Percentiles rank a stretch among this genome's conserved stretches.
These are phyloP conservation scores for Diprion similis DNA, from an alignment of 1,140 invertebrate species.

Conservation along the genomic window DNA sequence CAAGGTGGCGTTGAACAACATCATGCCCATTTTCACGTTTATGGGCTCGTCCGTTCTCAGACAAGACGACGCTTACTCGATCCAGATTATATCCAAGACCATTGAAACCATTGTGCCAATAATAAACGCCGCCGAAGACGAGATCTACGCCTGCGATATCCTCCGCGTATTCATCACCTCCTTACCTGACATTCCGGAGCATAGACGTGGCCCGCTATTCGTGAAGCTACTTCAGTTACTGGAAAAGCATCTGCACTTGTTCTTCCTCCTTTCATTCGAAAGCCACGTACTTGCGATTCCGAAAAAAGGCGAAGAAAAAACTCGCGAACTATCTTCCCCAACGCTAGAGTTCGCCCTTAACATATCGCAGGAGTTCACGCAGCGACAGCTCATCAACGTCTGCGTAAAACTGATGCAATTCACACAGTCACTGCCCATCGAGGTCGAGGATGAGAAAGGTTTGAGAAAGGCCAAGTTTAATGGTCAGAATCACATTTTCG, in stretches of 20 bases:
- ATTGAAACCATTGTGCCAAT: slow-evolving; percentile 90
- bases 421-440: slow-evolving; percentile 69
- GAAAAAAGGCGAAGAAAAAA: slow-evolving; percentile 28
- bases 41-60: slow-evolving; percentile 90
- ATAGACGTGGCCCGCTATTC: slow-evolving; percentile 82
- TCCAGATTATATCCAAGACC: slow-evolving; percentile 90
- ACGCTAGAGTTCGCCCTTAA: slow-evolving; percentile 75
- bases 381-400: slow-evolving; percentile 68
- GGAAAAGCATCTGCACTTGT: slow-evolving; percentile 78
- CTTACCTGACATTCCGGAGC: slow-evolving; percentile 87
- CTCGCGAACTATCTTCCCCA: slow-evolving; percentile 49
- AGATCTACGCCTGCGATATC: slow-evolving; percentile 65
- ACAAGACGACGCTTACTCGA: slow-evolving; percentile 93
- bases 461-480: slow-evolving; percentile 44
- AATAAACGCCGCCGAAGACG: slow-evolving; percentile 67
- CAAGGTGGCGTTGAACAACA: slow-evolving; percentile 85
- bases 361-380: slow-evolving; percentile 71
- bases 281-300: slow-evolving; percentile 66
- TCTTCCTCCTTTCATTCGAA: slow-evolving; percentile 75
- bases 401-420: slow-evolving; percentile 74
- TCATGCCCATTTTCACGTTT: slow-evolving; percentile 95
- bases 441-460: slow-evolving; percentile 63
- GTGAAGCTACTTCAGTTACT: slow-evolving; percentile 79
- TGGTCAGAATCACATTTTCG: slow-evolving; percentile 68
- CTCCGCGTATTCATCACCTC: slow-evolving; percentile 91